phyloP scores from a whole-genome alignment of 2,797 vertebrate genomes.

The Epinephelus awoara region DNA sequence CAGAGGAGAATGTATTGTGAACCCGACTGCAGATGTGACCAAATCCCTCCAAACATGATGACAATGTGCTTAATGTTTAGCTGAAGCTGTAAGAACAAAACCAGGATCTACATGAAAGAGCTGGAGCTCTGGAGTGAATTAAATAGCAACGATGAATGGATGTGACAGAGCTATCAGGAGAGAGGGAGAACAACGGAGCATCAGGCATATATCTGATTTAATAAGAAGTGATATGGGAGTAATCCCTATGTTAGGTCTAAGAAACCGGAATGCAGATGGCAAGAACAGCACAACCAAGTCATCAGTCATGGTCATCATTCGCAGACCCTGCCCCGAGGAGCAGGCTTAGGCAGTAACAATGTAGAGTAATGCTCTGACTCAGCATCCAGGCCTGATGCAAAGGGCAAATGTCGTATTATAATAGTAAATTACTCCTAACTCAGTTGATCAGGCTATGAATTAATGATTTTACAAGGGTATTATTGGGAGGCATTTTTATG shows the following conservation, averaged over 20 bases:
- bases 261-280: conserved; percentile 62
- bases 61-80: conserved; percentile 43
- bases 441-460: conserved; percentile 68
- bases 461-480: conserved; percentile 67
- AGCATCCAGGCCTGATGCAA: conserved; percentile 69
- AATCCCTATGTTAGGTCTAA: conserved; percentile 57
- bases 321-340: conserved; percentile 57
- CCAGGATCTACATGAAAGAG: conserved; percentile 33
- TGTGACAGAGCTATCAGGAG: conserved; percentile 70
- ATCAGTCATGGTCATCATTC: conserved; percentile 66
- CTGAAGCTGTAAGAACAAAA: conserved; percentile 52
- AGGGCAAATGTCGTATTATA: conserved; percentile 76
- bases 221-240: conserved; percentile 67
- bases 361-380: conserved; percentile 64
- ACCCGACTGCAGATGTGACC: conserved; percentile 40
- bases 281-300: conserved; percentile 65
- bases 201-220: conserved; percentile 70
- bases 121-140: conserved; percentile 50
- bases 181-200: conserved; percentile 57
- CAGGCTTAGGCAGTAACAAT: conserved; percentile 51
- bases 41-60: conserved; percentile 37
- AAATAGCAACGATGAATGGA: conserved; percentile 70
- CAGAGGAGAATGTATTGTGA: conserved; percentile 23
- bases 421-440: conserved; percentile 67
- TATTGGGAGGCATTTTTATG: conserved; percentile 47